These are phyloP conservation scores for Graphium colonna DNA, from an alignment of 2,888 invertebrate species.

Conservation along the genomic window DNA sequence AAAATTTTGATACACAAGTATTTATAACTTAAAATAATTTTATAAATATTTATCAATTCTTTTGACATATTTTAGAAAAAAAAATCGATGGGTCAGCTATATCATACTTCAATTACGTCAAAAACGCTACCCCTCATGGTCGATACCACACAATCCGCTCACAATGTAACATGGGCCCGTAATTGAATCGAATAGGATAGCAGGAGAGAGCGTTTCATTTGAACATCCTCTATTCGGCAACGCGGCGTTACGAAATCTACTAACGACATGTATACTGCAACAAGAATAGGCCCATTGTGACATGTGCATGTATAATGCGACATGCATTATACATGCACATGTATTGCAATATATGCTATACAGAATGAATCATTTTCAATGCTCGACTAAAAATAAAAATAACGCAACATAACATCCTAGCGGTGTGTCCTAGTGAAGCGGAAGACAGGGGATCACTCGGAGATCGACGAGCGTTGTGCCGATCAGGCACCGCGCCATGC, in stretches of 20 bases:
- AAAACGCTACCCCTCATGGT: conserved; percentile 25
- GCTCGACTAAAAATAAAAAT: not conserved
- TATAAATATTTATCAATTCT: too few species aligned
- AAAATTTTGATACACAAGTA: too few species aligned
- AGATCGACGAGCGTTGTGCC: too few species aligned
- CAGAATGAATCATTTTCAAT: not conserved
- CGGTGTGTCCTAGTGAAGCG: too few species aligned
- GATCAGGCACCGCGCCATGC: too few species aligned
- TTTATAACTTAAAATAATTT: too few species aligned
- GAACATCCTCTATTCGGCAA: conserved; percentile 45
- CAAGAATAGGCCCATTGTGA: conserved; percentile 20
- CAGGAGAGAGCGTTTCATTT: conserved; percentile 42
- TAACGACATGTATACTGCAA: conserved; percentile 19
- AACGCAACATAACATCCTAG: too few species aligned
- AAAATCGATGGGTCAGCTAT: too few species aligned
- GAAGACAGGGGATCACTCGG: too few species aligned
- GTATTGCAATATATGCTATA: too few species aligned
- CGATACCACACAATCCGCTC: conserved; percentile 37
- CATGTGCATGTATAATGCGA: conserved; percentile 18
- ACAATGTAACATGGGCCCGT: conserved; percentile 61
- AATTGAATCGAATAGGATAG: conserved; percentile 62
- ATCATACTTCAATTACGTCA: too few species aligned
- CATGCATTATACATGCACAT: not conserved
- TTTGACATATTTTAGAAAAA: too few species aligned
- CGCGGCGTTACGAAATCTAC: conserved; percentile 18